These are phyloP conservation scores for Meloe dianella DNA, from an alignment of 2,888 invertebrate species.

Conservation along the genomic window DNA sequence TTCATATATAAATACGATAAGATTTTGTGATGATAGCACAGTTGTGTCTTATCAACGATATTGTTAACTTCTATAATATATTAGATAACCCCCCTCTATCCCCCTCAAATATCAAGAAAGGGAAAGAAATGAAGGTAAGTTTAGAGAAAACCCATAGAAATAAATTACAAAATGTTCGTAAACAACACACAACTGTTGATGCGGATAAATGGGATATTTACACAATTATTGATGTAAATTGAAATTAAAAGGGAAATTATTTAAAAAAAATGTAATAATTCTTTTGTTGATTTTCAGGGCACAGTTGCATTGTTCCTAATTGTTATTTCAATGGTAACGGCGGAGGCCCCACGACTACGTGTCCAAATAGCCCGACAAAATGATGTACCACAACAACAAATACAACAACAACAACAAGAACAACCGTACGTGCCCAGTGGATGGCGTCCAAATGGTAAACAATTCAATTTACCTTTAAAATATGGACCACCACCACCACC, in stretches of 20 bases:
- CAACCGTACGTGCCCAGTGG: constrained; percentile 59
- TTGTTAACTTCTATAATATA: constrained; percentile 9
- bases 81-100: no score
- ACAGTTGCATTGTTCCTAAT: constrained; percentile 55
- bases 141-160: not conserved
- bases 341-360: constrained; percentile 58
- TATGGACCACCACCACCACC: no score
- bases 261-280: constrained; percentile 7
- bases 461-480: constrained; percentile 56
- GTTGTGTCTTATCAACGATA: constrained; percentile 8
- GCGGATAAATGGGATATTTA: constrained; percentile 45
- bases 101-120: not conserved
- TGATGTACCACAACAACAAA: constrained; percentile 36
- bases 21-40: constrained; percentile 17
- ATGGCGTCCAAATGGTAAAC: constrained; percentile 60
- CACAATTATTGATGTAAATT: constrained; percentile 47
- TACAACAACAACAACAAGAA: constrained; percentile 35
- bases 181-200: constrained; percentile 37
- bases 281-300: constrained; percentile 48
- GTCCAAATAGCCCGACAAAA: constrained; percentile 46
- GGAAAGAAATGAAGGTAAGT: constrained; percentile 27
- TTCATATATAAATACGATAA: constrained; percentile 27
- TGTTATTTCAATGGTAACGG: constrained; percentile 55
- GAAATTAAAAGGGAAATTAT: not conserved
- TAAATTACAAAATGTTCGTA: constrained; percentile 25